Conservation (phyloP, 2,113 vertebrate genomes). For the Catharus minimus region DNA sequence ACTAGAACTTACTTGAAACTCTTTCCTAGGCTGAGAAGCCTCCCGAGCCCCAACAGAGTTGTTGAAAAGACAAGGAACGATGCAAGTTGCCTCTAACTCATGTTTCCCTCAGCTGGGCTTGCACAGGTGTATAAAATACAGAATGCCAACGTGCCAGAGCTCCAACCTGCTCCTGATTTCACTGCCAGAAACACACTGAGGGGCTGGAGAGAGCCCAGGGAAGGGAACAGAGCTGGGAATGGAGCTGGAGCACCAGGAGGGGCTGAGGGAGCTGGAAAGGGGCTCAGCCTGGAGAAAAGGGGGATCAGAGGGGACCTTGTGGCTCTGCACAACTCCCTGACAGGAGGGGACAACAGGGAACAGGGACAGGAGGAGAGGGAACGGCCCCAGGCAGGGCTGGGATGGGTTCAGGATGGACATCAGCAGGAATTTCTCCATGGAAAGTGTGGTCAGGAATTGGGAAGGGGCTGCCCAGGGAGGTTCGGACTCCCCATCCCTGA, state of each 20-base stretch:
- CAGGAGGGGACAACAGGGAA: neutral
- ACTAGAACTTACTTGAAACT: conserved; percentile 3
- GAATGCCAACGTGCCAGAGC: neutral
- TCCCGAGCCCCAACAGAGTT: fast-evolving
- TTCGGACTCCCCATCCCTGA: neutral
- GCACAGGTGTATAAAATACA: neutral
- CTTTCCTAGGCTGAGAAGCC: neutral
- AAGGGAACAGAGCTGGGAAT: fast-evolving
- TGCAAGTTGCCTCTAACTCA: neutral
- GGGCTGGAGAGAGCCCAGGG: fast-evolving
- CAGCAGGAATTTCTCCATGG: neutral
- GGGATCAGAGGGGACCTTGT: neutral
- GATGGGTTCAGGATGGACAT: fast-evolving
- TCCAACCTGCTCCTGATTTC: neutral
- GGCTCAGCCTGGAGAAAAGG: neutral
- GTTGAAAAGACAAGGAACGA: neutral
- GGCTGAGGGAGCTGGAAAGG: neutral
- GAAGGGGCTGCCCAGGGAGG: neutral
- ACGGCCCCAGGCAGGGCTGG: fast-evolving
- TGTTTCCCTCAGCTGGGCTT: neutral
- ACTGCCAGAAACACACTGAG: neutral
- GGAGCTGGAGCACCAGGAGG: fast-evolving
- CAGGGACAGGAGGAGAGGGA: neutral
- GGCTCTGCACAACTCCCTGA: neutral
- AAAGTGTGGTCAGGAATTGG: fast-evolving